Base-by-base conservation (phyloP, 2,888 invertebrate genomes). In the Dysmachus trigonus region DNA sequence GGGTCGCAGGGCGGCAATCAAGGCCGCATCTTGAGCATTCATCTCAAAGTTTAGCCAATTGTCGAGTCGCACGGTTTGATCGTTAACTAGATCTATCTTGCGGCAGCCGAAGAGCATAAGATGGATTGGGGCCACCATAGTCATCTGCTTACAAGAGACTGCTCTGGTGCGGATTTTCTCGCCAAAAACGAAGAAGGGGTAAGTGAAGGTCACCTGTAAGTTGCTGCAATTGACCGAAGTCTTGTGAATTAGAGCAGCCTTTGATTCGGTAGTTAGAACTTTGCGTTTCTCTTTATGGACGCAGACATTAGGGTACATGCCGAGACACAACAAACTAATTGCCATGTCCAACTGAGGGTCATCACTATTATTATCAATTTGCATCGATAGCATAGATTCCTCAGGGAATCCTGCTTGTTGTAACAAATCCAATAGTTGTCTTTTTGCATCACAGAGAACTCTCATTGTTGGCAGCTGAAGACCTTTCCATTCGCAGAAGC, bases 111-210 rank as follows among this genome's bases (percentile, higher is more conserved):
- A 99, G 53, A 99, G 93, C 88, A 99, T 91, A 71, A 99, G 93
- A 91, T 99, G 98, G 87, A 99, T 92, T 0, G 99, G 98, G 0
- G 98, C 95, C 6, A 99, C 97, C 98, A 98, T 98, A 1, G 98
- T 97, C 94, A 97, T 95, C 93, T 98, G 98, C 91, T 99, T 99
- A 92, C 99, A 99, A 15, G 97, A 96, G 81, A 99, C 98, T 0
- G 98, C 98, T 85, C 97, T 94, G 0, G 99, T 98, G 85, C 99
- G 95, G 86, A 99, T 97, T 94, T 99, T 99, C 93, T 99, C 99
- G 0, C 99, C 98, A 92, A 99, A 99, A 86, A 99, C 97, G 91
- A 99, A 98, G 91, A 98, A 96, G 0, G 99, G 99, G 88, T 97
- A 98, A 0, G 97, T 96, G 90, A 99, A 99, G 88, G 94, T 94